Percentiles rank a stretch among this genome's conserved stretches.
These are phyloP conservation scores for Chaetogeoica ovagalla DNA, from an alignment of 2,888 invertebrate species.

Conservation along the genomic window DNA sequence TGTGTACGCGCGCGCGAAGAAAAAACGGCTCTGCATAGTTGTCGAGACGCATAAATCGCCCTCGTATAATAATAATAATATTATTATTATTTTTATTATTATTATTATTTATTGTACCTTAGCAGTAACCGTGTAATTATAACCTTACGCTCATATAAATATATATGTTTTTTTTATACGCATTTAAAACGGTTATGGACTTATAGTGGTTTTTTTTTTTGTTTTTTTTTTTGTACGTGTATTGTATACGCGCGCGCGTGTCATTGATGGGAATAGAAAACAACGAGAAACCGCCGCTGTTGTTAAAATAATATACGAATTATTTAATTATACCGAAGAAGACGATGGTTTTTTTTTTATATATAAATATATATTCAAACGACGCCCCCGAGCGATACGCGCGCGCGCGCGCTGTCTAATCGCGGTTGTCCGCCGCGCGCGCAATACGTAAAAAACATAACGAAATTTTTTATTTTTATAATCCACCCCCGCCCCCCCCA, in stretches of 20 bases:
- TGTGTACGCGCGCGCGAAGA: neutral
- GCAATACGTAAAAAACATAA: too few relatives aligned
- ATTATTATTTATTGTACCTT: too few relatives aligned
- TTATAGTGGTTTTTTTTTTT: neutral
- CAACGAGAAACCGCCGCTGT: conserved; percentile 7
- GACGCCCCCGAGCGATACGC: conserved; percentile 29
- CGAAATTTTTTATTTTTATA: too few relatives aligned
- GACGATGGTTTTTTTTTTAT: neutral
- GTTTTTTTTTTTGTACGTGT: neutral
- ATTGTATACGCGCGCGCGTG: neutral
- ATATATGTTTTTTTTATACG: neutral
- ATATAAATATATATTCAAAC: neutral
- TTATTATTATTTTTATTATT: too few relatives aligned
- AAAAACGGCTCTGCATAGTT: neutral
- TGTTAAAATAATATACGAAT: conserved; percentile 18
- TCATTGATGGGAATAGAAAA: conserved; percentile 24
- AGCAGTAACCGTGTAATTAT: too few relatives aligned
- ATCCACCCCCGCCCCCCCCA: too few relatives aligned
- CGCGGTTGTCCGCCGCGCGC: neutral
- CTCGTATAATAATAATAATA: conserved; percentile 9
- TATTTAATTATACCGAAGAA: conserved; percentile 30
- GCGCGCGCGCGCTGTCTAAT: too few relatives aligned
- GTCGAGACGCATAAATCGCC: conserved; percentile 31
- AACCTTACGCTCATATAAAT: too few relatives aligned
- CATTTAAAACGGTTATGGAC: conserved; percentile 4